Evolutionary conservation across 2,888 invertebrate genomes (phyloP).

Genomic region (Phaedon cochleariae): DNA sequence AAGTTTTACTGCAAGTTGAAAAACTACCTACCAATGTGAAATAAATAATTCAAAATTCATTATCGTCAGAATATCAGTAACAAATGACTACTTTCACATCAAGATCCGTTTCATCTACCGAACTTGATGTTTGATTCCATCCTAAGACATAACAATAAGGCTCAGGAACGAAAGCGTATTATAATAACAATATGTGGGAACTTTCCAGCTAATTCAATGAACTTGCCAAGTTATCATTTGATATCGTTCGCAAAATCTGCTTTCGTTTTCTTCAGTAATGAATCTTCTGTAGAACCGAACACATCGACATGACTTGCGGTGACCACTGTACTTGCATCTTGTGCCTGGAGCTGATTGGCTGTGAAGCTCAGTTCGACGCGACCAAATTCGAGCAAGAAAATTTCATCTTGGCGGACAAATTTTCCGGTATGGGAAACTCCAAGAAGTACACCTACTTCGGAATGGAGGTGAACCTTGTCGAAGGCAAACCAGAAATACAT

Average conservation of each 20-base stretch:
- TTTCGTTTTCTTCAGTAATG: slow-evolving; percentile 20
- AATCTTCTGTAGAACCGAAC: not conserved
- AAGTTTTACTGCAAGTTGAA: no score
- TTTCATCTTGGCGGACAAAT: slow-evolving; percentile 65
- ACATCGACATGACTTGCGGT: slow-evolving; percentile 73
- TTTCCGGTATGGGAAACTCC: slow-evolving; percentile 60
- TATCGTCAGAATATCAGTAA: no score
- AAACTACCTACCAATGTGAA: no score
- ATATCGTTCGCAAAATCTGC: slow-evolving; percentile 42
- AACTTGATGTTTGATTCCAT: no score
- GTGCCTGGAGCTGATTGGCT: slow-evolving; percentile 76
- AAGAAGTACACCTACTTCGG: slow-evolving; percentile 66
- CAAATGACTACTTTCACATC: no score
- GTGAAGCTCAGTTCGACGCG: slow-evolving; percentile 64
- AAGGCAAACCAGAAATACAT: slow-evolving; percentile 27
- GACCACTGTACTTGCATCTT: slow-evolving; percentile 79
- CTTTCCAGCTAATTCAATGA: not conserved
- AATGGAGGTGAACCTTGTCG: slow-evolving; percentile 57
- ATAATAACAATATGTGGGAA: not conserved
- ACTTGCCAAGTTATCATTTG: slow-evolving; percentile 28
- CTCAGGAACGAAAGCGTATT: not conserved
- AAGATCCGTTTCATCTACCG: no score
- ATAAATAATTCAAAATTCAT: no score
- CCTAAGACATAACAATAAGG: no score
- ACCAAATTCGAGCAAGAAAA: slow-evolving; percentile 58